phyloP scores from a whole-genome alignment of 2,113 vertebrate species.

The Odocoileus virginianus region DNA sequence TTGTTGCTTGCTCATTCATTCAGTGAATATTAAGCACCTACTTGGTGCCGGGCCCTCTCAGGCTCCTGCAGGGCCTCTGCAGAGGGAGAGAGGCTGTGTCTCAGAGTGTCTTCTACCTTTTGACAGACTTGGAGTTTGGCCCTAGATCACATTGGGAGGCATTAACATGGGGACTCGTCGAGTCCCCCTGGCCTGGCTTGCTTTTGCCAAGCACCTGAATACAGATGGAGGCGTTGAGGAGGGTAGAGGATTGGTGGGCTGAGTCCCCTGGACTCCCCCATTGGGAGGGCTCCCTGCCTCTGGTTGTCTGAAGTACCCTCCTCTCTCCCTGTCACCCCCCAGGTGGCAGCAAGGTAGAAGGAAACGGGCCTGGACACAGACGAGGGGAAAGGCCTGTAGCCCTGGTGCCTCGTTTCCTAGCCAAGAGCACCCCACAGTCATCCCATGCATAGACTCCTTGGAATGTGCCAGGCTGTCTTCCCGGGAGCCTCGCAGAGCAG shows the following conservation, averaged over 20 bases:
- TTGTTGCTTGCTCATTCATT: slow-evolving; percentile 21
- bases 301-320: background rate
- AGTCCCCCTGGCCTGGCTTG: background rate
- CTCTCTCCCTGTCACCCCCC: too few species aligned
- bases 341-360: background rate
- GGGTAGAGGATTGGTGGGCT: background rate
- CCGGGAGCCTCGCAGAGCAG: background rate
- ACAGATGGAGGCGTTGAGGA: background rate
- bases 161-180: background rate
- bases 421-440: background rate
- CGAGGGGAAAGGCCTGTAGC: background rate
- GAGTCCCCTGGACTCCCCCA: background rate
- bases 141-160: background rate
- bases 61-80: background rate
- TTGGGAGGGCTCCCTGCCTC: background rate
- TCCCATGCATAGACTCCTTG: background rate
- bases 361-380: background rate
- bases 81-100: background rate
- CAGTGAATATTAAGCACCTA: slow-evolving; percentile 27
- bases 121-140: background rate
- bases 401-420: background rate
- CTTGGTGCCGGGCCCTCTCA: background rate
- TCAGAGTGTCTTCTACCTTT: background rate
- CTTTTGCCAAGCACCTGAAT: background rate
- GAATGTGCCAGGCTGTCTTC: background rate